Base-by-base conservation (phyloP, 2,113 vertebrate genomes). In the Garra rufa region DNA sequence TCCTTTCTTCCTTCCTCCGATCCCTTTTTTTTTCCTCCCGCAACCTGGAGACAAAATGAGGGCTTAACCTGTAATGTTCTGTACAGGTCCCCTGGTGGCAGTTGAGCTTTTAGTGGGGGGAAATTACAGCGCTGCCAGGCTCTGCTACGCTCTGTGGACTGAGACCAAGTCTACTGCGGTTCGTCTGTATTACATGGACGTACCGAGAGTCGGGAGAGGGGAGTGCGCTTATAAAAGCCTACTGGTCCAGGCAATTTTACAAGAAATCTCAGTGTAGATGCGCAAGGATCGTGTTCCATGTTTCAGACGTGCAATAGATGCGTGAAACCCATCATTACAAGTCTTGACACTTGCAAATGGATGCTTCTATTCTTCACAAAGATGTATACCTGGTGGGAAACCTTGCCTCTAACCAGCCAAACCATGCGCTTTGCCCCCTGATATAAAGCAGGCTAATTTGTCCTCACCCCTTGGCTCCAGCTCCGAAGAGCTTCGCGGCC, bases 21-120 rank as follows among this genome's bases (percentile, higher is more conserved):
- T 80, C 71, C 17, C 6, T 85, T 87, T 83, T 87, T 83, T 85
- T 55, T 85, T 80, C 84, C 26, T 73, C n/a, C 67, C 69, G 63
- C 89, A 90, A 94, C 91, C 93, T 85, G n/a, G 87, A 89, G 92
- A 96, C 93, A 94, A 93, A 92, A 94, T 94, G 91, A 93, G 93
- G 92, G 93, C 94, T 96, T 94, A 96, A 96, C 94, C 95, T 95
- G 92, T 95, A 95, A 96, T 96, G 95, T 95, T 91, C 91, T 94
- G 85, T 91, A 92, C 91, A 92, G 90, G 90, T 95, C 93, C 94
- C 94, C 82, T 87, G 92, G 88, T 92, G 89, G 92, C 91, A 91
- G 91, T 92, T 96, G 91, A 90, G 93, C 91, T 92, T 94, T 94
- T 92, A 93, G 91, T 93, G 91, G 88, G 84, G 91, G 85, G 88